A percentile compares a stretch with the other conserved stretches of the same genome.
phyloP scores from a whole-genome alignment of 2,113 vertebrate species.

The Catharus fuscescens region DNA sequence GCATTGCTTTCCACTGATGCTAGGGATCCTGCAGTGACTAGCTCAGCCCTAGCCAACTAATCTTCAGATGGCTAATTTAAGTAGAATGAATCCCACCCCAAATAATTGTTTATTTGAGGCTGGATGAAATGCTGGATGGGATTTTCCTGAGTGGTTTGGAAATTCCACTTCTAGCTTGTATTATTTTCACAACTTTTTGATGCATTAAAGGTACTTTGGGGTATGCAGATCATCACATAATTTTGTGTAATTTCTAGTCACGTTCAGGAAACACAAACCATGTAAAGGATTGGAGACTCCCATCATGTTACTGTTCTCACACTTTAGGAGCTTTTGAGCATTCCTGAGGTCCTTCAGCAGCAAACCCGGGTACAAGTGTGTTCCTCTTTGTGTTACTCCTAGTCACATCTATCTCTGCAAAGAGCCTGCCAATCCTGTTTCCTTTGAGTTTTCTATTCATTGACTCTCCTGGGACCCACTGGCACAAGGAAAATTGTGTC shows the following conservation, averaged over 20 bases:
- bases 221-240: background rate
- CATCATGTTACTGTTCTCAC: accelerated
- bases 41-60: background rate
- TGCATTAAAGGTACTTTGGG: background rate
- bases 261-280: background rate
- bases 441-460: background rate
- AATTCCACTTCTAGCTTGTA: background rate
- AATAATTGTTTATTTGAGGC: background rate
- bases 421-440: background rate
- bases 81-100: background rate
- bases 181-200: background rate
- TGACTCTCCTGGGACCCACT: background rate
- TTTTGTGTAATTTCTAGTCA: background rate
- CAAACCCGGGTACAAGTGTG: background rate
- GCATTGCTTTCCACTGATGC: conserved; percentile 47
- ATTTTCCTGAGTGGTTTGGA: background rate
- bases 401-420: background rate
- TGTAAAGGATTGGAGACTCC: background rate
- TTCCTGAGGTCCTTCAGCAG: background rate
- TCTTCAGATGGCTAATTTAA: background rate
- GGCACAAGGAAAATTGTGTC: accelerated
- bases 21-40: background rate
- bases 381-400: background rate
- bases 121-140: background rate
- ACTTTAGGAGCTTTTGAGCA: background rate